phyloP scores from a whole-genome alignment of 1,140 invertebrate genomes.

The Platorchestia sp. region DNA sequence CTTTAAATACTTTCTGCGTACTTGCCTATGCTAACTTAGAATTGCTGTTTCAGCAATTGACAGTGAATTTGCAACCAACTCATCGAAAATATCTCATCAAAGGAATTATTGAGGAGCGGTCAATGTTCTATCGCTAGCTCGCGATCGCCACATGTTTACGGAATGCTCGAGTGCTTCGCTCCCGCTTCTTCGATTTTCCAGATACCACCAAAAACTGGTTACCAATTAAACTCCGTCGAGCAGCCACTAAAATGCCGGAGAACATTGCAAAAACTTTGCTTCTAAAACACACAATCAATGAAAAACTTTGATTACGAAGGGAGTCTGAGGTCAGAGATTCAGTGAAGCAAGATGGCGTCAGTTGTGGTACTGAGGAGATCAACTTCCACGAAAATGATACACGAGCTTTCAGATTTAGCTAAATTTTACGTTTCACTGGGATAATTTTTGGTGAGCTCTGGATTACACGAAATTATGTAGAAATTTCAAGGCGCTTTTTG shows the following conservation, averaged over 20 bases:
- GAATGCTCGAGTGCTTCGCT: neutral
- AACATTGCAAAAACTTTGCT: neutral
- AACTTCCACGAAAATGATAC: neutral
- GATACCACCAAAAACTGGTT: conserved; percentile 51
- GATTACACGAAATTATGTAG: neutral
- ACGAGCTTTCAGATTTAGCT: neutral
- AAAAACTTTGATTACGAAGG: conserved; percentile 19
- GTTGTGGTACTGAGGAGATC: neutral
- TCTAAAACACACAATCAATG: conserved; percentile 15
- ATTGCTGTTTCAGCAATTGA: neutral
- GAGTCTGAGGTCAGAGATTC: neutral
- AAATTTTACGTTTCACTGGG: neutral
- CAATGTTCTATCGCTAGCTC: neutral
- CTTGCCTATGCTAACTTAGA: too few species aligned
- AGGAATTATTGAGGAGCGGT: neutral
- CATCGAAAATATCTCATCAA: neutral
- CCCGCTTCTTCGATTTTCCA: conserved; percentile 2
- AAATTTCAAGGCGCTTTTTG: neutral
- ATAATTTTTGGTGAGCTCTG: neutral
- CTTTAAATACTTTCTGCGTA: too few species aligned
- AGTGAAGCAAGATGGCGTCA: neutral
- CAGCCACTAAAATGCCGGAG: conserved; percentile 42
- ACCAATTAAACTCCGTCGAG: conserved; percentile 11
- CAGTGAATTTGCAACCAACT: neutral
- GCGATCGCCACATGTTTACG: neutral